A percentile compares a stretch with the other conserved stretches of the same genome.
Evolutionary conservation across 2,113 vertebrate genomes (phyloP).

Genomic region (Hydrolagus affinis): DNA sequence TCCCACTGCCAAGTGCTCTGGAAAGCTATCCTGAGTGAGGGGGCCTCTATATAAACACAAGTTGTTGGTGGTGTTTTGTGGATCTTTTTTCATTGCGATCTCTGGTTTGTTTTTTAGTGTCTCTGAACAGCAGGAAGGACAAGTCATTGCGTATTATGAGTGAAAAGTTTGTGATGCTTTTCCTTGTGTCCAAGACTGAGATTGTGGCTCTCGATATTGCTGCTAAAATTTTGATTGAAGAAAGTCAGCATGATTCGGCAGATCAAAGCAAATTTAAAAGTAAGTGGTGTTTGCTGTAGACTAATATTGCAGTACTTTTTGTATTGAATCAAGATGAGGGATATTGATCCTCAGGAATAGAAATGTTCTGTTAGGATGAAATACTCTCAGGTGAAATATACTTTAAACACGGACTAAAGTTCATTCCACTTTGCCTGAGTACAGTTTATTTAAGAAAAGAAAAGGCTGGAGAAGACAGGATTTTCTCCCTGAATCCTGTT

Average conservation of each 20-base stretch:
- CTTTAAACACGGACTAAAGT: neutral
- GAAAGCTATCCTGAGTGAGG: no score
- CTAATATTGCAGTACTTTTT: no score
- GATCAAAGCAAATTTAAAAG: constrained; percentile 94
- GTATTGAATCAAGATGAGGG: no score
- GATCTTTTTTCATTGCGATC: constrained; percentile 36
- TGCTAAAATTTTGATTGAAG: constrained; percentile 83
- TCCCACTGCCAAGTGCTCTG: no score
- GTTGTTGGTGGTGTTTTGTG: constrained; percentile 36
- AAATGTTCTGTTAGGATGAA: no score
- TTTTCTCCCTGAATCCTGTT: no score
- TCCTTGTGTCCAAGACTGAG: constrained; percentile 82
- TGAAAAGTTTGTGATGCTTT: constrained; percentile 93
- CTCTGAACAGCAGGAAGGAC: constrained; percentile 79
- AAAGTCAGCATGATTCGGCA: constrained; percentile 67
- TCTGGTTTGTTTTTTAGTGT: constrained; percentile 51
- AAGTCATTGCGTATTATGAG: constrained; percentile 92
- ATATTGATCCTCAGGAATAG: no score
- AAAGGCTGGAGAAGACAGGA: no score
- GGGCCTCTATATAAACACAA: no score
- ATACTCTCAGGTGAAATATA: no score
- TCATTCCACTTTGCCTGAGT: constrained; percentile 17
- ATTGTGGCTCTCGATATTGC: constrained; percentile 78
- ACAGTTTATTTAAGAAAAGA: no score
- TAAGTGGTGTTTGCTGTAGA: constrained; percentile 48